Conservation (phyloP, 2,888 invertebrate species). For the Odontocerum albicorne region DNA sequence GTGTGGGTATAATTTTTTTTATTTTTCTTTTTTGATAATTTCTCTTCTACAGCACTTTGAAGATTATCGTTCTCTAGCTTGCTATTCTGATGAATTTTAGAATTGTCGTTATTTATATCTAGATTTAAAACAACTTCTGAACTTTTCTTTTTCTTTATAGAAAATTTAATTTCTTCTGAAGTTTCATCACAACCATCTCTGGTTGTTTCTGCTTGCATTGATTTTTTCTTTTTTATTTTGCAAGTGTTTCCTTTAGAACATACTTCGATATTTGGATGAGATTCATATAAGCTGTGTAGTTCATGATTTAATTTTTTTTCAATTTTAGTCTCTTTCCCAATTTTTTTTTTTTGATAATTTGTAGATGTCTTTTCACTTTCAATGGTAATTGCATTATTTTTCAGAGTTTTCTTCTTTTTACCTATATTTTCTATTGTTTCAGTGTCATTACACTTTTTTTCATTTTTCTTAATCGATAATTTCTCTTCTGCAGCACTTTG, state of each 20-base stretch:
- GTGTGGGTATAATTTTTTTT: too few relatives aligned
- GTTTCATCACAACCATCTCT: constrained; percentile 9
- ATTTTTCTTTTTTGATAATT: too few relatives aligned
- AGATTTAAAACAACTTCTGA: too few relatives aligned
- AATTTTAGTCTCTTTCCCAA: background rate
- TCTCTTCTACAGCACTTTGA: too few relatives aligned
- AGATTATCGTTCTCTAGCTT: too few relatives aligned
- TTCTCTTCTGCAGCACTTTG: background rate
- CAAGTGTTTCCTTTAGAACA: constrained; percentile 5
- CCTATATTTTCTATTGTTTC: background rate
- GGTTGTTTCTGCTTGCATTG: constrained; percentile 21
- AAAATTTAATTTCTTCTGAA: constrained; percentile 22
- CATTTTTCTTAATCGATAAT: constrained; percentile 32
- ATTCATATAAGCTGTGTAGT: background rate
- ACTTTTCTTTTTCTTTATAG: constrained; percentile 13
- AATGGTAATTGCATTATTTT: background rate
- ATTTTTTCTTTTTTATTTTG: constrained; percentile 11
- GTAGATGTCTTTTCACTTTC: background rate
- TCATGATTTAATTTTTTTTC: background rate
- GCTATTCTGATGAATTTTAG: too few relatives aligned
- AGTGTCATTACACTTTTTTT: constrained; percentile 18
- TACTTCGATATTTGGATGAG: background rate
- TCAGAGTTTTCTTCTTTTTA: constrained; percentile 25
- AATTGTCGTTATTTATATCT: too few relatives aligned
- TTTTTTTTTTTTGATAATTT: background rate